Evolutionary conservation across 2,888 invertebrate species (phyloP).

Genomic region (Lasioglossum lativentre): DNA sequence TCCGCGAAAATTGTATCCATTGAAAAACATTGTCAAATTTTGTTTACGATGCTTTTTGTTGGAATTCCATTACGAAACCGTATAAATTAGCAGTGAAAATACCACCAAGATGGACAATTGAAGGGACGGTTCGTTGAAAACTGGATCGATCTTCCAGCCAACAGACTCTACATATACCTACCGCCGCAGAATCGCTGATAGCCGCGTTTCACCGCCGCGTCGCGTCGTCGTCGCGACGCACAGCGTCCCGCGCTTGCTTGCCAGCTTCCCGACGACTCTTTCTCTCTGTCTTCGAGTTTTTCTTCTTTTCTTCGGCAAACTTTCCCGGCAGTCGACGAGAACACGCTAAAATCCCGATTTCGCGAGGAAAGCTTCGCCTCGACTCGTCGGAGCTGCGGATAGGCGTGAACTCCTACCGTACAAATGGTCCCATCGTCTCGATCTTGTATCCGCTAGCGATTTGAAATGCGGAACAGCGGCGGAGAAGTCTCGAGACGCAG

Average conservation of each 20-base stretch:
- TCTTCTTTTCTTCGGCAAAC: slow-evolving; percentile 4
- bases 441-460: slow-evolving; percentile 39
- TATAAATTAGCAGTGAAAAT: too few species aligned
- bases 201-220: not conserved
- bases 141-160: not conserved
- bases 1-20: too few species aligned
- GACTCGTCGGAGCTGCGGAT: slow-evolving; percentile 10
- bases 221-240: not conserved
- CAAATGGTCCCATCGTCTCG: slow-evolving; percentile 57
- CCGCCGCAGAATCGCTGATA: not conserved
- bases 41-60: too few species aligned
- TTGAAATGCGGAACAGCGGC: slow-evolving; percentile 54
- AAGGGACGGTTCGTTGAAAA: not conserved
- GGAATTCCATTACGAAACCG: too few species aligned
- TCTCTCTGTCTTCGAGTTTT: not conserved
- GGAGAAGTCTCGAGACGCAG: not conserved
- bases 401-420: slow-evolving; percentile 47
- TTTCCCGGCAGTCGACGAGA: slow-evolving; percentile 3
- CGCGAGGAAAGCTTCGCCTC: slow-evolving; percentile 19
- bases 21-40: too few species aligned
- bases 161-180: not conserved
- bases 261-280: not conserved
- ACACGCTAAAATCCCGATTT: slow-evolving; percentile 22
- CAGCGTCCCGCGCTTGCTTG: not conserved
- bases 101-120: not conserved